Evolutionary conservation across 2,113 vertebrate genomes (phyloP).

Genomic region (Gasterosteus nipponicus): DNA sequence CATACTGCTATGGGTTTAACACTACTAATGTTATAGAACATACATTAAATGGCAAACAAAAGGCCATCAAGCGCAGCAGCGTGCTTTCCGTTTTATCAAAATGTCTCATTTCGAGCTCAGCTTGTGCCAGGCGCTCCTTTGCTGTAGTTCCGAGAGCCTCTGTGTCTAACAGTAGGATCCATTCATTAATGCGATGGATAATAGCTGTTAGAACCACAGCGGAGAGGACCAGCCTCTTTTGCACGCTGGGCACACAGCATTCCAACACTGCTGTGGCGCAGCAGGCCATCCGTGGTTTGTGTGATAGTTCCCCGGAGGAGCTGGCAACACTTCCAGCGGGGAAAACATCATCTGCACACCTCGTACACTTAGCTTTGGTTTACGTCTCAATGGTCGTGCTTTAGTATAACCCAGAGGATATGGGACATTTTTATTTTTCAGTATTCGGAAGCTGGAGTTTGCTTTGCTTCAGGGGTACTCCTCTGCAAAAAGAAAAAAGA

Average conservation of each 20-base stretch:
- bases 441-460: conserved; percentile 21
- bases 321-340: conserved; percentile 63
- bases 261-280: conserved; percentile 58
- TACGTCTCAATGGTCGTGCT: conserved; percentile 35
- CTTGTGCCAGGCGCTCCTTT: conserved; percentile 39
- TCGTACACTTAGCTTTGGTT: conserved; percentile 41
- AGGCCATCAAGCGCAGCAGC: neutral
- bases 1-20: neutral
- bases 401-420: conserved; percentile 30
- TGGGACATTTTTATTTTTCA: conserved; percentile 2
- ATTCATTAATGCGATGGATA: conserved; percentile 61
- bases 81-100: neutral
- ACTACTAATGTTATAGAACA: neutral
- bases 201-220: conserved; percentile 52
- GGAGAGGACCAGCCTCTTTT: conserved; percentile 46
- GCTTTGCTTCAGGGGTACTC: conserved; percentile 20
- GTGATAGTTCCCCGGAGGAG: conserved; percentile 52
- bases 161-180: conserved; percentile 48
- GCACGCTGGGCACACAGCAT: conserved; percentile 64
- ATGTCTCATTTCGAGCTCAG: conserved; percentile 26
- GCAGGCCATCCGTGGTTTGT: conserved; percentile 48
- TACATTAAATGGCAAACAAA: conserved; percentile 22
- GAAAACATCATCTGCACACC: conserved; percentile 65
- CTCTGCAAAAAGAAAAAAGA: neutral
- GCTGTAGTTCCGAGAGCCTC: conserved; percentile 40